Conservation (phyloP, 2,113 vertebrate genomes). For the Acinonyx jubatus region DNA sequence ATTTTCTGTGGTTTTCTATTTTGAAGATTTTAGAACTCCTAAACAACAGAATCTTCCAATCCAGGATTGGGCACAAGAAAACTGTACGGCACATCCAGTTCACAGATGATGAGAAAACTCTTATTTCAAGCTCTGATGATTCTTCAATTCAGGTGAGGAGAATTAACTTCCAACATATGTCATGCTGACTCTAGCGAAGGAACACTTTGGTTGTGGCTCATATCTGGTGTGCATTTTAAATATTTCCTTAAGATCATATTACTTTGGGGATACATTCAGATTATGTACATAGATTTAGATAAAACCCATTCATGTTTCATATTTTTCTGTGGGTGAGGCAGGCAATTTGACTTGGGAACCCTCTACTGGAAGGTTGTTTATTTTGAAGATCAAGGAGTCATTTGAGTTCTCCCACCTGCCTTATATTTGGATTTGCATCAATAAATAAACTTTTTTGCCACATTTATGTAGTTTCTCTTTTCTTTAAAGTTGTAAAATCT, state of each 20-base stretch:
- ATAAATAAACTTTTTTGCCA: not conserved
- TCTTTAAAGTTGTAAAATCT: constrained; percentile 18
- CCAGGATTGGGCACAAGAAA: constrained; percentile 85
- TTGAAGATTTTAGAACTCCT: constrained; percentile 90
- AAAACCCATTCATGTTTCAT: not conserved
- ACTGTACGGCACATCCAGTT: constrained; percentile 92
- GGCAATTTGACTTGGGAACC: not conserved
- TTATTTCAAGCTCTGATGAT: constrained; percentile 94
- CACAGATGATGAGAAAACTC: constrained; percentile 86
- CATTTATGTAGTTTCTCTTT: constrained; percentile 34
- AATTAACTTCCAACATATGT: not conserved
- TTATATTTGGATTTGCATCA: constrained; percentile 1
- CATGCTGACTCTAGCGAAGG: not conserved
- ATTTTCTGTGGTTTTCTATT: constrained; percentile 59
- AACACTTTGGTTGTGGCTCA: not conserved
- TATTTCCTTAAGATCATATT: not conserved
- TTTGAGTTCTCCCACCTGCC: not conserved
- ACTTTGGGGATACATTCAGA: not conserved
- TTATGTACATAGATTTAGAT: not conserved
- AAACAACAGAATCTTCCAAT: constrained; percentile 87
- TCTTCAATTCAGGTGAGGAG: constrained; percentile 89
- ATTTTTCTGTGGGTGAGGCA: not conserved
- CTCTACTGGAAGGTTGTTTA: not conserved
- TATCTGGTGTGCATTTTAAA: not conserved
- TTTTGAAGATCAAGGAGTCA: constrained; percentile 26